A percentile compares a stretch with the other conserved stretches of the same genome.
Conservation (phyloP, 2,797 vertebrate genomes). For the Orientallactaga sibirica region DNA sequence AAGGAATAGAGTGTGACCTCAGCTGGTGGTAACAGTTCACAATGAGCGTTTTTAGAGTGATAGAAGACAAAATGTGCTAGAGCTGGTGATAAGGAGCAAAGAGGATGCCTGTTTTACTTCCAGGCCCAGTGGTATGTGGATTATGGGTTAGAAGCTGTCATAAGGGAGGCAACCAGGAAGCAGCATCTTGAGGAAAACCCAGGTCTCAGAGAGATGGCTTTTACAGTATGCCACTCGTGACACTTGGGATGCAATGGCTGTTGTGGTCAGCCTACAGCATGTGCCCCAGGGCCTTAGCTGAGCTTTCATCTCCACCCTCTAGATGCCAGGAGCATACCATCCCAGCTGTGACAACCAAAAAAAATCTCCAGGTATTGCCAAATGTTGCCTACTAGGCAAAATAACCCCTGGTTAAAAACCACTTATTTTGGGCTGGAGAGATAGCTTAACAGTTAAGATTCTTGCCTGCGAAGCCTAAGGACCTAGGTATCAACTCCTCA, state of each 20-base stretch:
- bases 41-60: too few species aligned
- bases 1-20: neutral
- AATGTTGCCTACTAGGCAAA: too few species aligned
- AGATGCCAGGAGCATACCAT: neutral
- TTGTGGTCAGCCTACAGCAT: neutral
- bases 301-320: neutral
- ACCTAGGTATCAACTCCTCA: too few species aligned
- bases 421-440: too few species aligned
- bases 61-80: neutral
- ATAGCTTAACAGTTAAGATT: too few species aligned
- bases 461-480: too few species aligned
- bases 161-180: neutral
- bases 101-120: neutral
- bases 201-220: neutral
- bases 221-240: neutral
- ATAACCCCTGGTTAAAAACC: neutral
- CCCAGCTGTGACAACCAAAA: neutral
- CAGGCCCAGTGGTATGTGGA: rapidly evolving
- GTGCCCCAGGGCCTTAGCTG: neutral
- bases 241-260: neutral
- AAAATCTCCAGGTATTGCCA: neutral
- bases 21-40: neutral
- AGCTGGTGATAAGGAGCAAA: neutral
- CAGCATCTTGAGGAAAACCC: neutral
- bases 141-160: neutral